Conservation (phyloP, 2,888 invertebrate genomes). For the Diarsia dahlii region DNA sequence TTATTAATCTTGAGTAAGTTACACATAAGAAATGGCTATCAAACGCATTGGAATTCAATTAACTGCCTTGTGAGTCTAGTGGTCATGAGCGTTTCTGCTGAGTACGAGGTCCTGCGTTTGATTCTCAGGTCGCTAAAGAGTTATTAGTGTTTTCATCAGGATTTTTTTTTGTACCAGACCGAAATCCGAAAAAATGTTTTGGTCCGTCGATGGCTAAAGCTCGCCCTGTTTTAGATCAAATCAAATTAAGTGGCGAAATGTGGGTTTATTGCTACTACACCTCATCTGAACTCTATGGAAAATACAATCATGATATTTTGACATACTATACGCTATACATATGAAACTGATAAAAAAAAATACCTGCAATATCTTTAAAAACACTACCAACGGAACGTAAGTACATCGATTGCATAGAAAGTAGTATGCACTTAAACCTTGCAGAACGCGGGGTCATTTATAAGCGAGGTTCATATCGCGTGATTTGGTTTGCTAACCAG, state of each 20-base stretch:
- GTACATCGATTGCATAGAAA: conserved; percentile 49
- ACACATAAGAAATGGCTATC: not conserved
- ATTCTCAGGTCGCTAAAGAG: not conserved
- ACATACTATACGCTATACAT: not conserved
- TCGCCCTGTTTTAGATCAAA: not conserved
- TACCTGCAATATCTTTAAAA: conserved; percentile 7
- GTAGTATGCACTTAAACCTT: conserved; percentile 41
- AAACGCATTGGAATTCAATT: not conserved
- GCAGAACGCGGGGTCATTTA: conserved; percentile 65
- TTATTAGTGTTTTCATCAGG: no score
- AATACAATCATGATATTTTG: not conserved
- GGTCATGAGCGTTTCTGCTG: not conserved
- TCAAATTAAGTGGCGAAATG: not conserved
- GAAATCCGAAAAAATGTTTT: no score
- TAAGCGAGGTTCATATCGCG: conserved; percentile 77
- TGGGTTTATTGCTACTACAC: not conserved
- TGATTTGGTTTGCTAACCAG: conserved; percentile 83
- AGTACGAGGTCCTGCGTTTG: not conserved
- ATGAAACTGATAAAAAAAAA: not conserved
- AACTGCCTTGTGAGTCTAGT: not conserved
- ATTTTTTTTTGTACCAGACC: no score
- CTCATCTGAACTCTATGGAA: not conserved
- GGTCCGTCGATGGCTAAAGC: not conserved
- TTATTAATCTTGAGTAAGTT: no score
- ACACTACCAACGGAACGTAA: conserved; percentile 11